Conservation (phyloP, 2,888 invertebrate species). For the Drosophila buzzatii region DNA sequence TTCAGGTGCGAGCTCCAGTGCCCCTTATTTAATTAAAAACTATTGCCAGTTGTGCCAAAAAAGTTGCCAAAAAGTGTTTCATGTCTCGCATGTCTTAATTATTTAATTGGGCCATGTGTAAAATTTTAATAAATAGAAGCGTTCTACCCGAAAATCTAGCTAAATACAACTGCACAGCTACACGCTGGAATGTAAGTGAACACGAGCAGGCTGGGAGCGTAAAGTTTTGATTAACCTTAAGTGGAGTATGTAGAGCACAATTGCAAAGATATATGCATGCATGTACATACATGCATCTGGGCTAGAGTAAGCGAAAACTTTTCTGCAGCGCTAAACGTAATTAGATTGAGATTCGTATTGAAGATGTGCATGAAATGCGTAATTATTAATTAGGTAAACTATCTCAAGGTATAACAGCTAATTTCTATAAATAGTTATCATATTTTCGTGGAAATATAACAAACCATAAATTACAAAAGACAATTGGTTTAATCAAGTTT, state of each 20-base stretch:
- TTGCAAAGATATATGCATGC: not conserved
- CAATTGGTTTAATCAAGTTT: conserved; percentile 8
- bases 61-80: conserved; percentile 47
- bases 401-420: not conserved
- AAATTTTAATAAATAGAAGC: conserved; percentile 66
- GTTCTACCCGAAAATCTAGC: conserved; percentile 21
- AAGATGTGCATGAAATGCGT: conserved; percentile 26
- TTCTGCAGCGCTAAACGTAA: conserved; percentile 32
- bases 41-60: conserved; percentile 50
- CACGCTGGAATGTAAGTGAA: not conserved
- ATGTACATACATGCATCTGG: no score
- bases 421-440: not conserved
- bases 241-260: conserved; percentile 37
- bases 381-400: conserved; percentile 18
- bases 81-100: conserved; percentile 60
- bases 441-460: not conserved
- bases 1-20: conserved; percentile 30
- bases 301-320: conserved; percentile 32
- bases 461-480: not conserved
- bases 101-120: conserved; percentile 73
- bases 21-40: conserved; percentile 75
- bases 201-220: conserved; percentile 21
- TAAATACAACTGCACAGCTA: conserved; percentile 8
- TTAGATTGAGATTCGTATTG: conserved; percentile 35
- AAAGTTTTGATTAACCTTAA: conserved; percentile 65